Base-by-base conservation (phyloP, 2,888 invertebrate genomes). In the Lasioglossum figueresi region DNA sequence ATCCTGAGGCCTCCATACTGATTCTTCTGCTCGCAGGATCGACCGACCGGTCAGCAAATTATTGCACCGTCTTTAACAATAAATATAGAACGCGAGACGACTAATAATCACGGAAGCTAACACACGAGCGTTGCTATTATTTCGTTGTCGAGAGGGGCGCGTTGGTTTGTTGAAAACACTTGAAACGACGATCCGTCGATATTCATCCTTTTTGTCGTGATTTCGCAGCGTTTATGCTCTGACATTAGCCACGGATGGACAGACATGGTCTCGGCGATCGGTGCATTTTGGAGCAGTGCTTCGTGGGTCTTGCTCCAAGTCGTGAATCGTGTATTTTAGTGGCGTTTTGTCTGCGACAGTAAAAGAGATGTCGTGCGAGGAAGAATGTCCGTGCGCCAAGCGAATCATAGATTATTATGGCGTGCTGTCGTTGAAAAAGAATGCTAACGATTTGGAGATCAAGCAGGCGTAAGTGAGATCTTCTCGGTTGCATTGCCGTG, bases 371-470 rank as follows among this genome's bases (percentile, higher is more conserved):
- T 37, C 59, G 45, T 40, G 71, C 52, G 48, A 72, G 1, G 63
- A 73, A 2, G 45, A 48, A 37, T 90, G 86, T 56, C 0, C 12
- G 10, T 85, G 83, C 48, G 37, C 16, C 31, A 48, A 71, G 31
- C 73, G 52, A n/a, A 97, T 97, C 59, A 95, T 97, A 84, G 97
- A 98, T 95, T 98, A 98, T 94, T 98, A 98, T 93, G 97, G 97
- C 4, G 96, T 98, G 87, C 95, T 98, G 68, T 97, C 97, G 79
- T 95, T 98, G 72, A 96, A 96, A 80, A 96, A 96, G 76, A 96
- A 96, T 84, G 96, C 97, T 88, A 96, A 95, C 72, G 96, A 97
- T 91, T 95, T 96, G 70, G 97, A 98, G 89, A 96, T 98, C n/a
- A 97, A 97, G 92, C 95, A 96, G 90, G 97, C 98, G 92, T 97